phyloP scores from a whole-genome alignment of 2,797 vertebrate genomes.

The Loriculus beryllinus region DNA sequence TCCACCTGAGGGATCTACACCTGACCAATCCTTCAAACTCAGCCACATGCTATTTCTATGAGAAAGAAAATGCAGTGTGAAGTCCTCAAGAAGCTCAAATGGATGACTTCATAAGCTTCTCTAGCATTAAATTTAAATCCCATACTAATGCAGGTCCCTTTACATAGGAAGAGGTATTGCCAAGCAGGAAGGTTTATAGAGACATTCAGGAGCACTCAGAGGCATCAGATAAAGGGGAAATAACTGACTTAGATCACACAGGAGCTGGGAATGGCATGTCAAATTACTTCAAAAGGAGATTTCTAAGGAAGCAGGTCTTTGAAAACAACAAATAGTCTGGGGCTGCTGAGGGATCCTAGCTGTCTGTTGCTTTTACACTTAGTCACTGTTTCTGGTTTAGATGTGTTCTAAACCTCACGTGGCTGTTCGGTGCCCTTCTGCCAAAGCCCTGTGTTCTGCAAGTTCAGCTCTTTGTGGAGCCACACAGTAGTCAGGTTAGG shows the following conservation, averaged over 20 bases:
- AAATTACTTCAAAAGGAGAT: slow-evolving; percentile 60
- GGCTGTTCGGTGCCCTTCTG: neutral
- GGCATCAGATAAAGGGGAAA: slow-evolving; percentile 52
- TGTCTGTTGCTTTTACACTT: slow-evolving; percentile 35
- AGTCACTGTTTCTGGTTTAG: slow-evolving; percentile 4
- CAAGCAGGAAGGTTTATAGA: slow-evolving; percentile 39
- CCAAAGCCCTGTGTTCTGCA: neutral
- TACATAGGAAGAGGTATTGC: slow-evolving; percentile 5
- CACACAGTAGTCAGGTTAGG: neutral
- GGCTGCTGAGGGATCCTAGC: slow-evolving; percentile 26
- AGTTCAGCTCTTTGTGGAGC: neutral
- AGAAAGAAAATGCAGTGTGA: neutral
- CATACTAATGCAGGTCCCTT: slow-evolving; percentile 5
- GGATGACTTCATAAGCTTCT: slow-evolving; percentile 21
- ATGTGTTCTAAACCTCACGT: neutral
- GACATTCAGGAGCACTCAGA: neutral
- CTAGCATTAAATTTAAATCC: slow-evolving; percentile 35
- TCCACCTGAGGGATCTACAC: slow-evolving; percentile 39
- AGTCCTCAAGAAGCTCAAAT: slow-evolving; percentile 28
- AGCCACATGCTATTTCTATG: neutral
- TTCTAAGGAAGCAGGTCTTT: slow-evolving; percentile 59
- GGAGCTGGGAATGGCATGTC: slow-evolving; percentile 49
- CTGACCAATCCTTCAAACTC: slow-evolving; percentile 29
- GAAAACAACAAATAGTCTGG: slow-evolving; percentile 59
- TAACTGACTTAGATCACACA: slow-evolving; percentile 44